These are phyloP conservation scores for Aphaenogaster rudis DNA, from an alignment of 1,140 invertebrate genomes.

Conservation along the genomic window DNA sequence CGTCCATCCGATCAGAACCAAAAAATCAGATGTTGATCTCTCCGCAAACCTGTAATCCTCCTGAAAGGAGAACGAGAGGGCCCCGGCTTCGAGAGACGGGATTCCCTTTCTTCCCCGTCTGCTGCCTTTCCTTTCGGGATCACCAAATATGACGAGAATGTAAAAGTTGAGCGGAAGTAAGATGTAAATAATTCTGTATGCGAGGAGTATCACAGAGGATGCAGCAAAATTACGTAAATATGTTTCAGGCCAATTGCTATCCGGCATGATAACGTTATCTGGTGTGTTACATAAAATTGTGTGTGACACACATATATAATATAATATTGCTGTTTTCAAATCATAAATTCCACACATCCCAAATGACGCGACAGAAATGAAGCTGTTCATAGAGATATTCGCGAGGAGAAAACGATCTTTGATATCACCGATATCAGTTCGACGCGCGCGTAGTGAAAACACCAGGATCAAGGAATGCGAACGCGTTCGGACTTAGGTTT, in stretches of 20 bases:
- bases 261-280: background rate
- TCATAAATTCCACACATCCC: background rate
- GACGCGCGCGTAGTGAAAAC: background rate
- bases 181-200: background rate
- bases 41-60: conserved; percentile 86
- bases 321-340: background rate
- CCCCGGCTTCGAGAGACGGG: conserved; percentile 71
- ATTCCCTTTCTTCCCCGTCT: conserved; percentile 62
- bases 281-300: background rate
- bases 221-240: background rate
- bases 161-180: conserved; percentile 51
- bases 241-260: background rate
- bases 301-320: too few relatives aligned
- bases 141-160: conserved; percentile 48
- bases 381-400: background rate
- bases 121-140: conserved; percentile 28
- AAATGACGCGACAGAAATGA: background rate
- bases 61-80: conserved; percentile 64
- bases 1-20: conserved; percentile 81
- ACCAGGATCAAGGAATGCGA: background rate
- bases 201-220: background rate
- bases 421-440: background rate
- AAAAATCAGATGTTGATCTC: conserved; percentile 85
- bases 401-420: background rate
- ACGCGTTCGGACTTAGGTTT: background rate